phyloP scores from a whole-genome alignment of 1,140 invertebrate genomes.

The Drosophila carrolli region DNA sequence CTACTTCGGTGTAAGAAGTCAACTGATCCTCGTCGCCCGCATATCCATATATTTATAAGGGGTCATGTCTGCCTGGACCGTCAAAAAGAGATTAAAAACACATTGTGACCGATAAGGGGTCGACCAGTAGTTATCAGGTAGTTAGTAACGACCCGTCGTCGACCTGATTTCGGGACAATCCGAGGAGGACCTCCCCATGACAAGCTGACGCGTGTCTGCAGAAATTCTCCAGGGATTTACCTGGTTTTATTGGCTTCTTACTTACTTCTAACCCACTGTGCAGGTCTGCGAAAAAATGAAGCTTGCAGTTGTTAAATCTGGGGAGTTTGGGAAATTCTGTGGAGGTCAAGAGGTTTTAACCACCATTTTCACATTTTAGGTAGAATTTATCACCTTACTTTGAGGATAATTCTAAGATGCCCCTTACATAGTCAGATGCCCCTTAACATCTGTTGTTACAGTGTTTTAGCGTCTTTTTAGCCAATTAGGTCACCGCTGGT shows the following conservation, averaged over 20 bases:
- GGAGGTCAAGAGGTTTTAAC: neutral
- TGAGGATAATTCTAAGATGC: too few relatives aligned
- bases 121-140: slow-evolving; percentile 32
- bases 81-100: slow-evolving; percentile 65
- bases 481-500: neutral
- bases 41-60: slow-evolving; percentile 32
- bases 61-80: neutral
- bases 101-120: slow-evolving; percentile 46
- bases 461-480: neutral
- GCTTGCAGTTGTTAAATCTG: neutral
- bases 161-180: neutral
- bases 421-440: too few relatives aligned
- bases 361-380: neutral
- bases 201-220: slow-evolving; percentile 49
- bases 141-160: slow-evolving; percentile 17
- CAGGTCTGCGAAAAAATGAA: slow-evolving; percentile 1
- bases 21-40: slow-evolving; percentile 31
- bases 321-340: neutral
- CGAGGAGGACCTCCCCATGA: slow-evolving; percentile 10
- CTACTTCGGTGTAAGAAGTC: slow-evolving; percentile 29
- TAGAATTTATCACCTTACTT: too few relatives aligned
- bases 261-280: slow-evolving; percentile 11
- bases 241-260: slow-evolving; percentile 13
- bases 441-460: too few relatives aligned
- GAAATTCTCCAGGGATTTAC: slow-evolving; percentile 21